phyloP scores from a whole-genome alignment of 2,888 invertebrate species.

The Eilema griseolum region DNA sequence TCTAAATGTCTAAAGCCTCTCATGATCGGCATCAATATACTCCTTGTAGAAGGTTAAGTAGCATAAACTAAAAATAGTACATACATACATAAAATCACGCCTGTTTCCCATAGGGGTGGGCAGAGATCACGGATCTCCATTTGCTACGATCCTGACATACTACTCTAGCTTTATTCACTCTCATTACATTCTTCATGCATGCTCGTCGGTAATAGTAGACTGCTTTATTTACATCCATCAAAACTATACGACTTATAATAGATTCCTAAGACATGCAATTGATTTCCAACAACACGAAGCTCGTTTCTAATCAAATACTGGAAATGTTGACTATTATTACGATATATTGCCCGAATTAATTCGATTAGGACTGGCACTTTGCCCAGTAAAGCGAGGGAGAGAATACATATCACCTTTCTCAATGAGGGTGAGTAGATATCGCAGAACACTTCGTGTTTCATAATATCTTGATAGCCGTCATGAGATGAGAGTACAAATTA shows the following conservation, averaged over 20 bases:
- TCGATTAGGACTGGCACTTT: conserved; percentile 6
- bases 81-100: too few relatives aligned
- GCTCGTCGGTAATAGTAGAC: neutral
- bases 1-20: too few relatives aligned
- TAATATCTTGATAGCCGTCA: neutral
- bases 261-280: neutral
- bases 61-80: neutral
- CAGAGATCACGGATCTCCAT: too few relatives aligned
- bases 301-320: conserved; percentile 8
- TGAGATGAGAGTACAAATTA: neutral
- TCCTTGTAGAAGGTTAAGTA: too few relatives aligned
- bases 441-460: neutral
- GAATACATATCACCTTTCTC: neutral
- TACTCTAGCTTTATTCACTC: too few relatives aligned
- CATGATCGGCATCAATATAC: too few relatives aligned
- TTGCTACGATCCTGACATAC: too few relatives aligned
- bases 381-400: neutral
- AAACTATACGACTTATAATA: neutral
- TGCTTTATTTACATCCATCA: neutral
- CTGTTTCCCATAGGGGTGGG: too few relatives aligned
- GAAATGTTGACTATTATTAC: conserved; percentile 8
- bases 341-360: conserved; percentile 1
- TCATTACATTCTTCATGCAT: too few relatives aligned
- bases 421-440: neutral
- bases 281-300: conserved; percentile 5